Percentiles rank a stretch among this genome's conserved stretches.
phyloP scores from a whole-genome alignment of 2,888 invertebrate genomes.

The Drosophila testacea region DNA sequence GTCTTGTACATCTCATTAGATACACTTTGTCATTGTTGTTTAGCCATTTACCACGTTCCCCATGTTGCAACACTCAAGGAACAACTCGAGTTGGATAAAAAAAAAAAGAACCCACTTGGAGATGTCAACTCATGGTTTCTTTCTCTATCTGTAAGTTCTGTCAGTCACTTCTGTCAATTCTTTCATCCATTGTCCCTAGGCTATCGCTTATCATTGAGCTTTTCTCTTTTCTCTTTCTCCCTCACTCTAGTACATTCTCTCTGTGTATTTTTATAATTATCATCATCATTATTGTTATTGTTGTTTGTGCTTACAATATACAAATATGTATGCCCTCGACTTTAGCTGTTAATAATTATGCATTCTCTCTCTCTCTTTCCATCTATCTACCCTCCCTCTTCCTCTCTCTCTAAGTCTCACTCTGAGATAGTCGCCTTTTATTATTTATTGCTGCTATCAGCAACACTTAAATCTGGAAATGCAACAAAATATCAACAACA shows the following conservation, averaged over 20 bases:
- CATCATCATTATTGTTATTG: constrained; percentile 37
- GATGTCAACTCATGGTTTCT: constrained; percentile 1
- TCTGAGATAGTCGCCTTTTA: constrained; percentile 42
- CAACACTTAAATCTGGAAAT: constrained; percentile 49
- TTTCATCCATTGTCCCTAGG: constrained; percentile 33
- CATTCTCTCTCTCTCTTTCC: constrained; percentile 16
- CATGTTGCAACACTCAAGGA: constrained; percentile 15
- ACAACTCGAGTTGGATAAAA: background rate
- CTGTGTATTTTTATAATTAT: constrained; percentile 10
- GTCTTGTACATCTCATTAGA: constrained; percentile 65
- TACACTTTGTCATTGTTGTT: constrained; percentile 34
- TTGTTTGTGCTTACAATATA: constrained; percentile 19
- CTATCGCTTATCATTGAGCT: constrained; percentile 34
- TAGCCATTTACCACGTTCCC: constrained; percentile 58
- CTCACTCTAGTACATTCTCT: background rate
- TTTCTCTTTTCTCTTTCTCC: constrained; percentile 5
- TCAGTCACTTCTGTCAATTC: constrained; percentile 14
- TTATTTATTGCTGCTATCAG: constrained; percentile 63
- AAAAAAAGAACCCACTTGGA: background rate
- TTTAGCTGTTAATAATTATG: constrained; percentile 43
- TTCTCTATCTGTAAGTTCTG: constrained; percentile 24
- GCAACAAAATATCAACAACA: constrained; percentile 42
- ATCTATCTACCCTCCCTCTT: background rate
- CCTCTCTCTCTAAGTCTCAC: too few species aligned
- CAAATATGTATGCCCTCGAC: constrained; percentile 45